Evolutionary conservation across 2,113 vertebrate genomes (phyloP), one percentile per base, ranked within the genome.

Genomic region (Romanogobio albipinnatus): DNA sequence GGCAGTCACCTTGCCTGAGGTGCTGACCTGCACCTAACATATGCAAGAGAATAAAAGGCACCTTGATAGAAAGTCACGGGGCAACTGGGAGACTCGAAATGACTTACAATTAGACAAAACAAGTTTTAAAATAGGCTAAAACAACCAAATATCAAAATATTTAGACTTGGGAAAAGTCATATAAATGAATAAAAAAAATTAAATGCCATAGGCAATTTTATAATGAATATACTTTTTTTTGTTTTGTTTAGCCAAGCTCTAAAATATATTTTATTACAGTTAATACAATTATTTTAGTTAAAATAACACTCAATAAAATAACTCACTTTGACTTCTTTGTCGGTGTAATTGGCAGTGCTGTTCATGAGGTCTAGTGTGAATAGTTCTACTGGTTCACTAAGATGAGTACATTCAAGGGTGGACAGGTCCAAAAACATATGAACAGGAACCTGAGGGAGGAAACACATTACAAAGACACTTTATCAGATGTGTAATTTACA

Each of bases 371-470:
- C 96, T 0, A 99, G 92, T 88, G 96, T 92, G 90, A 99, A 92
- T 36, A 99, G 94, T 89, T 99, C 97, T 88, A 94, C 91, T 83
- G 95, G 93, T 82, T 97, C 91, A 87, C 97, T 99, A 91, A 99
- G 90, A 87, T 93, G 95, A 24, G 90, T 45, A 84, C 96, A 97
- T 0, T 95, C 94, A 88, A 99, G 91, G 0, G 96, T 97, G 24
- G 96, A 95, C 1, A 99, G 94, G 91, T 99, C 97, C 94, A 99
- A 89, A 92, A 97, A 99, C 29, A 98, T 96, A 51, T 96, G 96
- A 6, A 99, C 94, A 3, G 98, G 98, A 1, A 99, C 98, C 98
- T 99, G 4, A 36, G 14, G 45, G 53, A 24, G 76, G 56, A 56
- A 17, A 77, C 3, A 19, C 39, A 70, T 43, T 36, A 64, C 26